These are phyloP conservation scores for human DNA, from an alignment of 2,113 vertebrate genomes.

Conservation along the genomic window GRCh38 chr9:101812501-101813000, in stretches of 20 bases:
- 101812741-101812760: slow-evolving; percentile 10
- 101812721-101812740: neutral
- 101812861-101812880: slow-evolving; percentile 25
- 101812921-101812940: slow-evolving; percentile 11
- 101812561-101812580: neutral
- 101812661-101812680: neutral
- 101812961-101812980: neutral
- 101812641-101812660: slow-evolving; percentile 19
- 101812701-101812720: neutral
- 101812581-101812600: neutral
- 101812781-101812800: slow-evolving; percentile 48
- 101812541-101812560: neutral
- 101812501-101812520: neutral
- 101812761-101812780: slow-evolving; percentile 36
- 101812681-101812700: slow-evolving; percentile 22
- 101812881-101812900: slow-evolving; percentile 27
- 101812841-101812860: slow-evolving; percentile 49
- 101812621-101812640: neutral
- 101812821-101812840: slow-evolving; percentile 26
- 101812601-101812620: neutral
- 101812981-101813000: slow-evolving; percentile 9
- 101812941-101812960: neutral
- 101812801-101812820: slow-evolving; percentile 52
- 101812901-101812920: neutral
- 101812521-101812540: neutral